A percentile compares a stretch with the other conserved stretches of the same genome.
Evolutionary conservation across 2,113 vertebrate species (phyloP).

Genomic region (Madoqua kirkii): DNA sequence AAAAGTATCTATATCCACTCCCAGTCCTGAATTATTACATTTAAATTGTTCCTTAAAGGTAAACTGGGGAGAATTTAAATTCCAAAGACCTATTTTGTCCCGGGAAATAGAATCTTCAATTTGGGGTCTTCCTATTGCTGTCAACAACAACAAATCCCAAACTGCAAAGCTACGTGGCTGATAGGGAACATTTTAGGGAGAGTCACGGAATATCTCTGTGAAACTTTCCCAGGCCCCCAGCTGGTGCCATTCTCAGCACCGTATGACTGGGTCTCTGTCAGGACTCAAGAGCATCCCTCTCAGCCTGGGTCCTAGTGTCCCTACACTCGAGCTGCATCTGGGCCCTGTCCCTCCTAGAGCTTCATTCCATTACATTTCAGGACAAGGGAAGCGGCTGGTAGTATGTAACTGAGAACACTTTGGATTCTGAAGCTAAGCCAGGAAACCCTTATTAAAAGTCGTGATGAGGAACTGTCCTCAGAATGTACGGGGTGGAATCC

Average conservation of each 20-base stretch:
- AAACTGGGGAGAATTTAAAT: conserved; percentile 28
- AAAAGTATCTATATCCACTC: not conserved
- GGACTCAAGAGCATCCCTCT: not conserved
- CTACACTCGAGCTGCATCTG: not conserved
- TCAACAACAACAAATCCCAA: not conserved
- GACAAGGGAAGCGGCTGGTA: not conserved
- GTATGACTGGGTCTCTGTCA: not conserved
- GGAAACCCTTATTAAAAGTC: conserved; percentile 57
- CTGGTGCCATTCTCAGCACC: not conserved
- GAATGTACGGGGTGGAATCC: conserved; percentile 22
- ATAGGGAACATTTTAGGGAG: not conserved
- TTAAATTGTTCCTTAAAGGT: conserved; percentile 13
- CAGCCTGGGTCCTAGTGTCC: not conserved
- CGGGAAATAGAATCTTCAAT: conserved; percentile 1
- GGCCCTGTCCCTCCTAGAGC: not conserved
- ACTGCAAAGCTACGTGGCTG: not conserved
- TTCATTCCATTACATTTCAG: not conserved
- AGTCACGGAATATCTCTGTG: not conserved
- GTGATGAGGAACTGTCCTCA: conserved; percentile 25
- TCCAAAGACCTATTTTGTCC: conserved; percentile 20
- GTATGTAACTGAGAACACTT: not conserved
- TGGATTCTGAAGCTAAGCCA: conserved; percentile 47
- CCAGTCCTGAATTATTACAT: not conserved
- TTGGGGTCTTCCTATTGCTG: not conserved
- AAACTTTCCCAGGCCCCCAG: conserved; percentile 1